Evolutionary conservation across 2,797 vertebrate species (phyloP).

Genomic region (Anolis apletophallus): DNA sequence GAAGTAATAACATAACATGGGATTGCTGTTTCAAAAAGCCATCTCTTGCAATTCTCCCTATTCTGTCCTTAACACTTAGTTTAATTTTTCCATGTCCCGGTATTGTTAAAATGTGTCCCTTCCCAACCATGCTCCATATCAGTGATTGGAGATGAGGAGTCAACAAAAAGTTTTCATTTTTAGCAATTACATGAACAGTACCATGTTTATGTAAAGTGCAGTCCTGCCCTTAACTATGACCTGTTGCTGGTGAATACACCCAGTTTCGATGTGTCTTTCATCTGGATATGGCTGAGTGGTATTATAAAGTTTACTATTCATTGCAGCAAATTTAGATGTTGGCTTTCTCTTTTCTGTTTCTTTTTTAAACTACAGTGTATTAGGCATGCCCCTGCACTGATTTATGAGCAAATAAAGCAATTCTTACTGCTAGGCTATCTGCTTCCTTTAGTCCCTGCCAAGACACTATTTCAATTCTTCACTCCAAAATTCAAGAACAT

Average conservation of each 20-base stretch:
- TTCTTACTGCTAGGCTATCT: constrained; percentile 65
- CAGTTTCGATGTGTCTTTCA: background rate
- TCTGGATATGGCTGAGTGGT: constrained; percentile 22
- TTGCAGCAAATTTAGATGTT: constrained; percentile 19
- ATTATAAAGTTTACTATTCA: background rate
- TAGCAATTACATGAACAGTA: background rate
- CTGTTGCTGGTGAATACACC: background rate
- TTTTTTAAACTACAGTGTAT: constrained; percentile 18
- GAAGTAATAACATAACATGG: background rate
- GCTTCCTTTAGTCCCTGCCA: constrained; percentile 70
- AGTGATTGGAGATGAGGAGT: background rate
- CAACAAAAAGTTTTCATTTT: background rate
- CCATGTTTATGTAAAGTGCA: background rate
- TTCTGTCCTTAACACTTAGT: background rate
- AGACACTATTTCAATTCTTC: constrained; percentile 74
- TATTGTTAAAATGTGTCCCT: background rate
- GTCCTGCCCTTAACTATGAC: constrained; percentile 24
- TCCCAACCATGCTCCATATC: background rate
- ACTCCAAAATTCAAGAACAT: constrained; percentile 79
- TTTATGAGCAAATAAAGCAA: constrained; percentile 65
- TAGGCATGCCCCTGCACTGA: constrained; percentile 43
- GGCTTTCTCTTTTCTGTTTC: constrained; percentile 10
- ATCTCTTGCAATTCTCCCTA: background rate
- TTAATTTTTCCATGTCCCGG: background rate
- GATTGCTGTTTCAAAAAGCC: background rate